Conservation (phyloP, 1,140 invertebrate genomes). For the Dendroctonus ponderosae region DNA sequence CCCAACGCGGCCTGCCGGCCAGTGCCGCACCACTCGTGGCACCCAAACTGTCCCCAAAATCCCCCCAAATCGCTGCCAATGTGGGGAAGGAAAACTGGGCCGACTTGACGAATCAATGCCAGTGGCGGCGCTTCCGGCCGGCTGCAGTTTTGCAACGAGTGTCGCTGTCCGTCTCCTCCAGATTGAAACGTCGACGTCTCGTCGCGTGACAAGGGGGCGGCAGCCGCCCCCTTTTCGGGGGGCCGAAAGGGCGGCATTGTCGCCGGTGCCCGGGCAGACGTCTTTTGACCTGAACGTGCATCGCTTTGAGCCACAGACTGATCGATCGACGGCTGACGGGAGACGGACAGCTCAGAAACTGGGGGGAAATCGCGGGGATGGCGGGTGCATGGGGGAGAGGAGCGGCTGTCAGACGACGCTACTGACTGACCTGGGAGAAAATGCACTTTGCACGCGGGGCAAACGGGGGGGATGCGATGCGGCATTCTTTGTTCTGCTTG, state of each 20-base stretch:
- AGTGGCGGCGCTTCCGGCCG: neutral
- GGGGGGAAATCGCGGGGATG: conserved; percentile 16
- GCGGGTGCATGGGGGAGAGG: neutral
- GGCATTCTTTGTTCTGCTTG: conserved; percentile 34
- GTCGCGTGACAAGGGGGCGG: conserved; percentile 14
- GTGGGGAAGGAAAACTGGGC: too few species aligned
- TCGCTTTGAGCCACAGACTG: conserved; percentile 52
- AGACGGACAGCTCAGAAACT: conserved; percentile 50
- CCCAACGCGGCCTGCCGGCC: neutral
- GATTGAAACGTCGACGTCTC: conserved; percentile 34
- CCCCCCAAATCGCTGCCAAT: too few species aligned
- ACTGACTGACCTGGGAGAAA: conserved; percentile 42
- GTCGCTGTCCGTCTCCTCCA: conserved; percentile 30
- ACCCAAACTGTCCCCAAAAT: too few species aligned
- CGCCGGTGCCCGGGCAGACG: conserved; percentile 22
- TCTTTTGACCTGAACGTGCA: conserved; percentile 53
- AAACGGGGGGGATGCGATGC: conserved; percentile 23
- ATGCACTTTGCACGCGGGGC: conserved; percentile 31
- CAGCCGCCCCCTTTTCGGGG: conserved; percentile 2
- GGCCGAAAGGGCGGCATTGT: conserved; percentile 17
- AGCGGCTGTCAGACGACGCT: conserved; percentile 9
- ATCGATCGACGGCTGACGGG: conserved; percentile 52
- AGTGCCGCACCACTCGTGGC: too few species aligned
- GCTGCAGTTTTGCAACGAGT: conserved; percentile 7
- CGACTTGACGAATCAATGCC: neutral